Conservation (phyloP, 1,140 invertebrate genomes). For the Rhopalosiphum maidis region DNA sequence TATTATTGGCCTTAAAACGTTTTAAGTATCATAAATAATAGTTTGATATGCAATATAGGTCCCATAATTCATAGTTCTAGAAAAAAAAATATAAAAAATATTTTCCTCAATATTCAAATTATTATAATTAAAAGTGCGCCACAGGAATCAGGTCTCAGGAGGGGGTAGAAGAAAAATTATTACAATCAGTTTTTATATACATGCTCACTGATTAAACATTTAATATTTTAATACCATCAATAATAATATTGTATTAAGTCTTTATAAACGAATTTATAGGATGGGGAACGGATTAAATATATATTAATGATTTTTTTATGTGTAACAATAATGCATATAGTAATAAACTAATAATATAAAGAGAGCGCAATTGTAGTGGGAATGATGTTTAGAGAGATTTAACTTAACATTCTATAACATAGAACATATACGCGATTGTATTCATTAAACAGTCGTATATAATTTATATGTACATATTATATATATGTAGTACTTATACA, state of each 20-base stretch:
- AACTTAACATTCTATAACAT: background rate
- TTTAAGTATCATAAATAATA: background rate
- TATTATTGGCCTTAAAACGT: background rate
- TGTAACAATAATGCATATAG: no score
- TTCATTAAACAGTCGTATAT: background rate
- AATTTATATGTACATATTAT: background rate
- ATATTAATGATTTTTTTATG: background rate
- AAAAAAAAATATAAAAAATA: background rate
- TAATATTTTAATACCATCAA: background rate
- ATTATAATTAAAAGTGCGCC: background rate
- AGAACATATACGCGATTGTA: background rate
- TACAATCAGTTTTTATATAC: background rate
- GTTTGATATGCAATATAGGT: background rate
- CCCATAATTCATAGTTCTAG: background rate
- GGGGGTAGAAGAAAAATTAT: background rate
- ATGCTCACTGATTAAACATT: background rate
- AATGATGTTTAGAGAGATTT: background rate
- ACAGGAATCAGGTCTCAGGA: background rate
- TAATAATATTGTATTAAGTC: background rate
- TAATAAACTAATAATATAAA: background rate
- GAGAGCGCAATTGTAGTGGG: background rate
- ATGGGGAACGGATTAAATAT: background rate
- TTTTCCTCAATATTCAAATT: background rate
- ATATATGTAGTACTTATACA: background rate
- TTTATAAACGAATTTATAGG: background rate